Conservation (phyloP, 2,113 vertebrate species). For the Melanotaenia duboulayi region DNA sequence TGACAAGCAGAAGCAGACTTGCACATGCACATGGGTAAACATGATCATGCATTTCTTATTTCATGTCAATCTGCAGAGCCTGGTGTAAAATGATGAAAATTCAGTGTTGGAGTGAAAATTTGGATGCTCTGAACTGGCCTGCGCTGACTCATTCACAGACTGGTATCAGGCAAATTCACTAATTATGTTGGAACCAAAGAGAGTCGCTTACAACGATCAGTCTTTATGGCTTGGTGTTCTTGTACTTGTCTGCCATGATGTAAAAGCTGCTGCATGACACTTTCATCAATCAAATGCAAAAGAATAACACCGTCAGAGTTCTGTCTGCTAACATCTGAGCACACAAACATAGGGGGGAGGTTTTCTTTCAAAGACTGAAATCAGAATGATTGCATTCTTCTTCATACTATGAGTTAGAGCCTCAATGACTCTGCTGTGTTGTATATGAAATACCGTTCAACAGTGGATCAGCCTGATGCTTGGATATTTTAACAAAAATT, state of each 20-base stretch:
- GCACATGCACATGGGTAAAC: neutral
- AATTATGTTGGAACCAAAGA: slow-evolving; percentile 6
- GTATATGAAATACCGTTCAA: no score
- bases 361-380: no score
- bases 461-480: no score
- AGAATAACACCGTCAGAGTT: no score
- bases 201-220: slow-evolving; percentile 14
- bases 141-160: slow-evolving; percentile 29
- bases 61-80: neutral
- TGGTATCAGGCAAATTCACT: slow-evolving; percentile 12
- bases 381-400: no score
- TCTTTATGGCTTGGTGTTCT: neutral
- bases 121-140: slow-evolving; percentile 16
- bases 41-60: slow-evolving; percentile 5
- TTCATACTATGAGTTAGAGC: no score
- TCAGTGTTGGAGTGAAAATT: slow-evolving; percentile 28
- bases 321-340: no score
- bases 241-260: neutral
- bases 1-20: slow-evolving; percentile 1
- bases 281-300: neutral
- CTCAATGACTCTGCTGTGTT: no score
- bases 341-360: no score
- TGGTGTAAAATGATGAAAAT: slow-evolving; percentile 22
- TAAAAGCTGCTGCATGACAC: neutral
- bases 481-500: no score